phyloP scores from a whole-genome alignment of 1,140 invertebrate genomes.

The Drosophila trapezifrons region DNA sequence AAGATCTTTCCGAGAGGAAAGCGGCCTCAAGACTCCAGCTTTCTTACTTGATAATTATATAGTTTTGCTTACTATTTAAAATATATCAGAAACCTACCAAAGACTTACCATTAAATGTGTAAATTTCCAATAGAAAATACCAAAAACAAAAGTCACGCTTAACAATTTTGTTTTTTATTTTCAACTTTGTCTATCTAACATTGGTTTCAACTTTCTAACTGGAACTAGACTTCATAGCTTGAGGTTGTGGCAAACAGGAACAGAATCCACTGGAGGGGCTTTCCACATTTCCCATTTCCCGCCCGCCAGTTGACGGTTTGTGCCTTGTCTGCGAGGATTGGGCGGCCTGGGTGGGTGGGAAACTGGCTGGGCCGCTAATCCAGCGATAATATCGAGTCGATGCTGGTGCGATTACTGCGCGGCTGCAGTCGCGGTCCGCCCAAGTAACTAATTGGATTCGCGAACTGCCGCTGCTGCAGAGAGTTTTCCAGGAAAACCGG shows the following conservation, averaged over 20 bases:
- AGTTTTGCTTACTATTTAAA: not conserved
- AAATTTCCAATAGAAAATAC: too few relatives aligned
- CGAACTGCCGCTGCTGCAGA: constrained; percentile 86
- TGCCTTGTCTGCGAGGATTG: constrained; percentile 42
- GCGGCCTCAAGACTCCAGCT: too few relatives aligned
- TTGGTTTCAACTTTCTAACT: constrained; percentile 24
- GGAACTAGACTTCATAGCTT: constrained; percentile 22
- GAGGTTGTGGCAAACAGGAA: constrained; percentile 28
- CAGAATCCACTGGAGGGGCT: constrained; percentile 8
- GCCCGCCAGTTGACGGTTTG: constrained; percentile 37
- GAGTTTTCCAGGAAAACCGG: constrained; percentile 66
- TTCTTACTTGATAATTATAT: not conserved
- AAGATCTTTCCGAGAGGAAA: too few relatives aligned
- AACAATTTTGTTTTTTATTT: constrained; percentile 22
- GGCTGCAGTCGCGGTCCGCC: constrained; percentile 87
- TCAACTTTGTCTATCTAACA: constrained; percentile 32
- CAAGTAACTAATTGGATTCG: constrained; percentile 90
- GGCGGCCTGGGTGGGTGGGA: not conserved
- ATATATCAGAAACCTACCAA: not conserved
- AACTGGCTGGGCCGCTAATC: constrained; percentile 84
- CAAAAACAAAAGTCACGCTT: not conserved
- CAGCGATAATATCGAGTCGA: constrained; percentile 89
- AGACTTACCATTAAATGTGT: not conserved
- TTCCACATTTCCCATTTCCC: constrained; percentile 3
- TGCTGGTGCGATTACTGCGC: constrained; percentile 86